Percentiles rank a stretch among this genome's conserved stretches.
phyloP scores from a whole-genome alignment of 2,888 invertebrate genomes.

The Oscheius sp. region DNA sequence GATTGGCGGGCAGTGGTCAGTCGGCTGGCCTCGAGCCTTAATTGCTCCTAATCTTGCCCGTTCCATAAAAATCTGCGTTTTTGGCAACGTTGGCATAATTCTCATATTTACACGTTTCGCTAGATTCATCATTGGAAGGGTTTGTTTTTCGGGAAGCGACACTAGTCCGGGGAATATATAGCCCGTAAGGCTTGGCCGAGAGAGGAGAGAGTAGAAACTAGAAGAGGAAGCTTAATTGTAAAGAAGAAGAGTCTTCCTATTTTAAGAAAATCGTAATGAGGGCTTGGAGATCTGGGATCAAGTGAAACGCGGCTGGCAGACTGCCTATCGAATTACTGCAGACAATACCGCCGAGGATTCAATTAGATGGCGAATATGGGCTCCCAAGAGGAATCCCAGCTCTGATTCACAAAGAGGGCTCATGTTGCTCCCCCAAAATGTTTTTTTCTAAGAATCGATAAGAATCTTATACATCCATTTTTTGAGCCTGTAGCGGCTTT shows the following conservation, averaged over 20 bases:
- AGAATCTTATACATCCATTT: not conserved
- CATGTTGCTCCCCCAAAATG: constrained; percentile 14
- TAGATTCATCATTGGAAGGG: not conserved
- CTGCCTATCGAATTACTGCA: constrained; percentile 35
- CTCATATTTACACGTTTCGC: not conserved
- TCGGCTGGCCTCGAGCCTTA: constrained; percentile 33
- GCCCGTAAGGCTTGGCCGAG: not conserved
- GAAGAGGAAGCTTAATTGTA: not conserved
- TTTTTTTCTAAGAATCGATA: constrained; percentile 21
- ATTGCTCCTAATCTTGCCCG: constrained; percentile 36
- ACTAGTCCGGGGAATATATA: not conserved
- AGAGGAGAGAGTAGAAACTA: not conserved
- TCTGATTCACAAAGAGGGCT: constrained; percentile 35
- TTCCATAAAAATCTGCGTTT: constrained; percentile 31
- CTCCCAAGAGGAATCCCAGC: constrained; percentile 32
- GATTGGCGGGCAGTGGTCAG: too few species aligned
- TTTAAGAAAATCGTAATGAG: constrained; percentile 30
- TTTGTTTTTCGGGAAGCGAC: not conserved
- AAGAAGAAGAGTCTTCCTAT: constrained; percentile 3
- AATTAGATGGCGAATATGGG: constrained; percentile 35
- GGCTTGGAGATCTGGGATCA: constrained; percentile 34
- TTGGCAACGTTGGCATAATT: constrained; percentile 21
- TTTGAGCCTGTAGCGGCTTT: not conserved
- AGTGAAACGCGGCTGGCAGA: constrained; percentile 37
- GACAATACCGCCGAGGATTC: constrained; percentile 36